Evolutionary conservation across 2,113 vertebrate species (phyloP), one percentile per base, ranked within the genome.

Genomic region (Neotoma lepida): DNA sequence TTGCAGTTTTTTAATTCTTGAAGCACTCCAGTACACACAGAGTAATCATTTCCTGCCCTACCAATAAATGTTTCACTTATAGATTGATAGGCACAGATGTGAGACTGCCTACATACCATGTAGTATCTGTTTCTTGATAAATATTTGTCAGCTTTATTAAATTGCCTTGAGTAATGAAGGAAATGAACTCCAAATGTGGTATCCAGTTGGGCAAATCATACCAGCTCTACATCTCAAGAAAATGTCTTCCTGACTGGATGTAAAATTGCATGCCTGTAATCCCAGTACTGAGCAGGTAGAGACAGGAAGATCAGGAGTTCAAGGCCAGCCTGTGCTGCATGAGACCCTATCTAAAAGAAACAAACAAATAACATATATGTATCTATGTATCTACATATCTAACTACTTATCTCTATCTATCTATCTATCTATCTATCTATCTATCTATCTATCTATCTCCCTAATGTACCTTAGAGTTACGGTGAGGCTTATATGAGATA

Each of bases 111-210:
- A 51, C 9, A 24, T 30, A 89, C 89, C 49, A 93, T 86, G 5
- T 74, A 87, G 39, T 73, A 86, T 71, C 71, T 89, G 46, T 51
- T 93, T 35, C 70, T 95, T 61, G 39, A 92, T 84, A 89, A 94
- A 51, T 86, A 51, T 63, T 90, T 96, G 74, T 93, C 85, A 91
- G 15, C 46, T 54, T 80, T 95, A 89, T 85, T 93, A 84, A 95
- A 91, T 35, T 76, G 87, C 86, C 54, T 86, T 94, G 70, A 94
- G 20, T 84, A 70, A 85, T 70, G 68, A 68, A 90, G 82, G 54
- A 66, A 54, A 76, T 78, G 26, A 73, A 46, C 44, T 88, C 64
- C 0, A 9, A 90, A 66, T 89, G 78, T 89, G 66, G 14, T 58
- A 46, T 63, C 44, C 54, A 92, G 41, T 41, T 93, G 88, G 51